These are phyloP conservation scores for Pseudonaja textilis DNA, from an alignment of 2,113 vertebrate species.

Conservation along the genomic window DNA sequence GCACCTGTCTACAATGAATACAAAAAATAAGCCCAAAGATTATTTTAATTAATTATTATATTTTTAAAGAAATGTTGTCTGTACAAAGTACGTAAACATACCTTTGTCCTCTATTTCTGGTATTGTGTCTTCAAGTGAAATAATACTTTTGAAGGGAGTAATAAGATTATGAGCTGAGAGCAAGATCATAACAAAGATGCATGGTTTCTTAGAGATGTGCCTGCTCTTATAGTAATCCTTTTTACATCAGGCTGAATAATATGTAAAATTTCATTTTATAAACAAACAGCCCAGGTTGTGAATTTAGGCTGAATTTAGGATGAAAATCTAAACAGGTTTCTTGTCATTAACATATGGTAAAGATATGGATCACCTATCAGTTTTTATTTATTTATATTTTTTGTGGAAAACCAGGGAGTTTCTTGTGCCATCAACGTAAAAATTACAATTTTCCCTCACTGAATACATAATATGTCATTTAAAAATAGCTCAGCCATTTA, in stretches of 20 bases:
- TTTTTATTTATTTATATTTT: constrained; percentile 19
- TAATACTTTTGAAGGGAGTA: background rate
- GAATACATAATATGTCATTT: constrained; percentile 34
- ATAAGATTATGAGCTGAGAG: background rate
- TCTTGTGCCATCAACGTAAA: constrained; percentile 14
- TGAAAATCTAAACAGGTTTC: background rate
- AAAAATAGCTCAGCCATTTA: constrained; percentile 19
- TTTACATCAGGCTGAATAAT: background rate
- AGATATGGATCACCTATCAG: background rate
- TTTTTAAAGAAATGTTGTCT: background rate
- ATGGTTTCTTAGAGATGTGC: background rate
- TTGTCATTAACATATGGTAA: background rate
- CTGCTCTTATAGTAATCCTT: background rate
- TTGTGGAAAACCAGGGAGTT: constrained; percentile 18
- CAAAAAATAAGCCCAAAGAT: background rate
- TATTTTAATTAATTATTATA: background rate
- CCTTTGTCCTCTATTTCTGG: background rate
- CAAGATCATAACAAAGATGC: background rate
- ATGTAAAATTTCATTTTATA: background rate
- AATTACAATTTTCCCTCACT: constrained; percentile 18
- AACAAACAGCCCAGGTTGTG: background rate
- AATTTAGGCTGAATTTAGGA: background rate
- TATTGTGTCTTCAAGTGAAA: background rate
- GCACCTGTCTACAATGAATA: background rate
- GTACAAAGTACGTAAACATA: background rate